phyloP scores from a whole-genome alignment of 2,797 vertebrate genomes.

The Todus mexicanus region DNA sequence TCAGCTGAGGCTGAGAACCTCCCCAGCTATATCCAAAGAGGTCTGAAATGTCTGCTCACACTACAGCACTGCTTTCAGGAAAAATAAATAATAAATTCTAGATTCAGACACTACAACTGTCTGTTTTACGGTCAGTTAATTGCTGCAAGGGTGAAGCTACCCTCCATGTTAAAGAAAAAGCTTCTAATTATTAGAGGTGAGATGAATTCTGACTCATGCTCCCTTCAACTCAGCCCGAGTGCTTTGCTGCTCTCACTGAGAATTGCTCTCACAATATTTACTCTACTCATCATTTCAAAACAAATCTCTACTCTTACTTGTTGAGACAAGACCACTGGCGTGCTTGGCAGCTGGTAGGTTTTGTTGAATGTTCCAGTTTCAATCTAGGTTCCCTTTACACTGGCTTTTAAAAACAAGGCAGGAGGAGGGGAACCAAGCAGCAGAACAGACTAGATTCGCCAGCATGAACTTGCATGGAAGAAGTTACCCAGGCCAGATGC shows the following conservation, averaged over 20 bases:
- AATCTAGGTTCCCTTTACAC: slow-evolving; percentile 23
- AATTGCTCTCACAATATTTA: slow-evolving; percentile 44
- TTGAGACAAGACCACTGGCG: slow-evolving; percentile 31
- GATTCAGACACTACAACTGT: background rate
- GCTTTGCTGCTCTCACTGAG: slow-evolving; percentile 3
- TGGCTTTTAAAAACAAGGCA: slow-evolving; percentile 33
- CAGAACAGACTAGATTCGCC: background rate
- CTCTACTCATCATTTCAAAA: slow-evolving; percentile 9
- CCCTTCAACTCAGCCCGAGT: background rate
- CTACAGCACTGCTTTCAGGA: background rate
- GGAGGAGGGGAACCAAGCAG: background rate
- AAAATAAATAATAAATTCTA: background rate
- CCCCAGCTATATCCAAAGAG: background rate
- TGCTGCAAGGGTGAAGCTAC: background rate
- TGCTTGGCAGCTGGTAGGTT: background rate
- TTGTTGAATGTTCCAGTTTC: slow-evolving; percentile 42
- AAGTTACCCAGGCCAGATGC: background rate
- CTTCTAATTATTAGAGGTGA: background rate
- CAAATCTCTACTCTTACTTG: slow-evolving; percentile 17
- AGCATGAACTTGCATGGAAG: background rate
- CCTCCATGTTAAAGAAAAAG: background rate
- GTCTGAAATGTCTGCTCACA: background rate
- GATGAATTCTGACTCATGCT: background rate
- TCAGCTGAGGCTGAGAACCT: background rate
- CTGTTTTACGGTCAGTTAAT: background rate